phyloP scores from a whole-genome alignment of 2,888 invertebrate genomes.

The Xylocampa areola region DNA sequence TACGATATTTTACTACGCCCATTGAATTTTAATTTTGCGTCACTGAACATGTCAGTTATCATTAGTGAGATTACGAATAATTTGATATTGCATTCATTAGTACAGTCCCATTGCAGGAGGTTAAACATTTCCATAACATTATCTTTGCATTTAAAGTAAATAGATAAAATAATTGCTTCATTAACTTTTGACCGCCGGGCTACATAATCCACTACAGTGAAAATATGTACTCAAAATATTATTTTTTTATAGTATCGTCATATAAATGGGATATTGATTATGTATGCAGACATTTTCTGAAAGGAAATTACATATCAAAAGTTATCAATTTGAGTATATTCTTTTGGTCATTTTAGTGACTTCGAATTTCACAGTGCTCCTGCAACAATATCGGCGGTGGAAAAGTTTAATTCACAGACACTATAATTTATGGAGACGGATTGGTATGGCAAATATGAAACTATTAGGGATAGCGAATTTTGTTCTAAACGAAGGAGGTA shows the following conservation, averaged over 20 bases:
- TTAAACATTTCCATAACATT: slow-evolving; percentile 14
- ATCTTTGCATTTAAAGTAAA: slow-evolving; percentile 17
- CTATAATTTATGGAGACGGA: no score
- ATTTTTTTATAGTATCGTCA: slow-evolving; percentile 28
- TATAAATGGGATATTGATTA: slow-evolving; percentile 17
- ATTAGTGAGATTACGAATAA: slow-evolving; percentile 81
- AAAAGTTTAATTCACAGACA: no score
- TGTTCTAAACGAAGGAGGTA: no score
- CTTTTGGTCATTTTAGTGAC: neutral
- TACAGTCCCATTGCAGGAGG: slow-evolving; percentile 18
- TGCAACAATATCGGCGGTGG: slow-evolving; percentile 4
- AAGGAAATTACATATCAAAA: slow-evolving; percentile 23
- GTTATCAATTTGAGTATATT: neutral
- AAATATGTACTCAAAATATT: slow-evolving; percentile 11
- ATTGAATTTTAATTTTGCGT: slow-evolving; percentile 69
- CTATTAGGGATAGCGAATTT: no score
- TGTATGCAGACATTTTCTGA: slow-evolving; percentile 10
- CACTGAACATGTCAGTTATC: slow-evolving; percentile 72
- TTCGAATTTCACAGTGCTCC: slow-evolving; percentile 7
- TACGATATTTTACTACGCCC: slow-evolving; percentile 76
- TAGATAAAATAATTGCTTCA: slow-evolving; percentile 16
- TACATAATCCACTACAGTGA: neutral
- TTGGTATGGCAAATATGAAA: no score
- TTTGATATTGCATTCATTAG: slow-evolving; percentile 46
- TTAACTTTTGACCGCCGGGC: slow-evolving; percentile 30